Evolutionary conservation across 2,113 vertebrate genomes (phyloP), one percentile per base, ranked within the genome.

Genomic region (Bambusicola thoracicus): DNA sequence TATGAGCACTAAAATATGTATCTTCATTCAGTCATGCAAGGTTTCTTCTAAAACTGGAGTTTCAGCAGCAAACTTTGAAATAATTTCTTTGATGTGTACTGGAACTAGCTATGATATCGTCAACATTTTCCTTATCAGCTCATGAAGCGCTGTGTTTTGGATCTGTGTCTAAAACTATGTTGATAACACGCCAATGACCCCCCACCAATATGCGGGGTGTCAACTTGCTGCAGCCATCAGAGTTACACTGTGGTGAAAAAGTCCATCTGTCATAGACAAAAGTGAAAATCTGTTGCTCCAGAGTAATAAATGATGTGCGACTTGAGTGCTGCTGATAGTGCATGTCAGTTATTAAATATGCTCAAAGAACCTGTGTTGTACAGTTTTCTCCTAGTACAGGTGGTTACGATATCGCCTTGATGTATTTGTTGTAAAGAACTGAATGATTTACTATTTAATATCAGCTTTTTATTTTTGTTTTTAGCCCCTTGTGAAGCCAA

Each of bases 401-500:
- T 55, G 17, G 5, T 44, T 53, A 19, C 6, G 32, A 19, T 48
- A 41, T 14, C 20, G 61, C 24, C 29, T 41, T 43, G 27, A 46
- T 68, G 11, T 59, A 18, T 87, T 72, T 81, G 29, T 27, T 81
- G 36, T 6, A 4, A 15, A 53, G 5, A 56, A 2, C 2, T 44
- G 67, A 73, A 29, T 70, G 30, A 62, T 55, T 63, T 73, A 8
- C 22, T 65, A 7, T 43, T 58, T 80, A 73, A 62, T 20, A 11
- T 44, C 8, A 68, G 25, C 11, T 68, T 84, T 73, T 90, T 69
- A 46, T 91, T 66, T 87, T 95, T 82, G 29, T 63, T 94, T 97
- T 94, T 65, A 99, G 99, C 99, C 97, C 99, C 99, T 48, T 99
- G 99, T 94, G 99, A 99, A 96, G 98, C 98, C 78, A 98, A 99